Evolutionary conservation across 2,113 vertebrate species (phyloP).

Genomic region (Tetraodon nigroviridis): DNA sequence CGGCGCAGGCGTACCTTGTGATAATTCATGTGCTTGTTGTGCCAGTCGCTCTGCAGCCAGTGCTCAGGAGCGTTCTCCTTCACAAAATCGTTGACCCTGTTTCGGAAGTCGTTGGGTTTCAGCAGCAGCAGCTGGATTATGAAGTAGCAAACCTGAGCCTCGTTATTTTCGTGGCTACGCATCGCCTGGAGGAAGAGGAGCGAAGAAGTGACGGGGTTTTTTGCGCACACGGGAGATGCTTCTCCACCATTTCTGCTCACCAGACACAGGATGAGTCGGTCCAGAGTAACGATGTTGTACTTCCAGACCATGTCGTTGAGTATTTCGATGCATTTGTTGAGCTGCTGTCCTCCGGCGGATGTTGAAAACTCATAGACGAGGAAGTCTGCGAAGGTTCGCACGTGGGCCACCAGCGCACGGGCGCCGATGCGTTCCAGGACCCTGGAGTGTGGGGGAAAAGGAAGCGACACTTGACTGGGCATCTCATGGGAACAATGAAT

Average conservation of each 20-base stretch:
- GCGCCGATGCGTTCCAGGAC: slow-evolving; percentile 95
- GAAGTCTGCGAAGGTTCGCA: slow-evolving; percentile 97
- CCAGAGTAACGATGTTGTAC: slow-evolving; percentile 97
- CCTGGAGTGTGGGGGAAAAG: slow-evolving; percentile 59
- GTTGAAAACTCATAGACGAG: slow-evolving; percentile 98
- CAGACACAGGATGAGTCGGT: slow-evolving; percentile 93
- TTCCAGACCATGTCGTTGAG: slow-evolving; percentile 99
- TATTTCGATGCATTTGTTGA: slow-evolving; percentile 99
- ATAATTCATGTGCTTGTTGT: slow-evolving; percentile 97
- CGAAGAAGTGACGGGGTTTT: background rate
- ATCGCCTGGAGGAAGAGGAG: slow-evolving; percentile 78
- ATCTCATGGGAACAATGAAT: background rate
- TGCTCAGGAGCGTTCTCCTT: slow-evolving; percentile 98
- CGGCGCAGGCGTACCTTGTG: slow-evolving; percentile 79
- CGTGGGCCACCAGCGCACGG: slow-evolving; percentile 92
- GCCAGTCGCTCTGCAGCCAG: slow-evolving; percentile 99
- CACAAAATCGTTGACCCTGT: slow-evolving; percentile 96
- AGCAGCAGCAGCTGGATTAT: slow-evolving; percentile 96
- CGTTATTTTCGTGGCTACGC: slow-evolving; percentile 98
- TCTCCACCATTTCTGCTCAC: slow-evolving; percentile 68
- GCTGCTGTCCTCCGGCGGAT: slow-evolving; percentile 94
- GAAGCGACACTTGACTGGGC: background rate
- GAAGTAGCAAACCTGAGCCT: slow-evolving; percentile 99
- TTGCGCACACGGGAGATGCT: background rate
- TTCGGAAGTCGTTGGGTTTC: slow-evolving; percentile 98